Evolutionary conservation across 2,888 invertebrate species (phyloP), one percentile per base, ranked within the genome.

Genomic region (Lithophane leautieri): DNA sequence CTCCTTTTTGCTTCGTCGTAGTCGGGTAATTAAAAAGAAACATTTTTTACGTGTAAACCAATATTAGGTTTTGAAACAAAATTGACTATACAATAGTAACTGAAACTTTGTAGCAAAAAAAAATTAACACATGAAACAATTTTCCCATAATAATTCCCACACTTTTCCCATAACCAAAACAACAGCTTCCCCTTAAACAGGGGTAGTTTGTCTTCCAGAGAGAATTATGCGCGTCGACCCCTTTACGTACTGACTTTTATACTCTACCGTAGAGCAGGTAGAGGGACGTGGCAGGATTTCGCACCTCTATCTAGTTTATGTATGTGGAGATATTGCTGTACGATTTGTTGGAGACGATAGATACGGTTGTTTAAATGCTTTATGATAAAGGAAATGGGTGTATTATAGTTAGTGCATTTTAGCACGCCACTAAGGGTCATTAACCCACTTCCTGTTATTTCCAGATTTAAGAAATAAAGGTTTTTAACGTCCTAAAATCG

Each of bases 171-270:
- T 54, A 70, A 62, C n/a, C 11, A 52, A 72, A 78, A 58, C 44
- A 56, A 22, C 40, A 74, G 28, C 78, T 74, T 78, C 66, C 69
- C 83, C 86, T 86, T 86, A 87, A 87, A 76, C 71, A 69, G 50
- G 73, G 80, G 78, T 81, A 81, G 81, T 86, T 86, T 87, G 83
- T 86, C 88, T 87, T 81, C 70, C 67, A 66, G 56, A 50, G 78
- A 86, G 88, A 87, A 87, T 87, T 87, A 86, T 86, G 79, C 81
- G 76, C 79, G 73, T 79, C 76, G 83, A 86, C 86, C 87, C 81
- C 77, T 79, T 73, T 79, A 69, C 79, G 73, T 71, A 81, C 58
- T 73, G 85, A 87, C 83, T 85, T 87, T 82, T 82, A 85, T 87
- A 79, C 86, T 84, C 78, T 84, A 71, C 85, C 85, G 70, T 80